phyloP scores from a whole-genome alignment of 2,113 vertebrate species.

The Rattus norvegicus region GRCr8 NC_086033.1:37339001-37339500 shows the following conservation, averaged over 20 bases:
- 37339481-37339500: not conserved
- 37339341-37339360: not conserved
- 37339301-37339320: not conserved
- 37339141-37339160: not conserved
- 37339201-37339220: not conserved
- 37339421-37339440: not conserved
- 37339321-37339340: not conserved
- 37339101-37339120: not conserved
- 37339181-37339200: not conserved
- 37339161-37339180: not conserved
- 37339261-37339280: not conserved
- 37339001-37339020: not conserved
- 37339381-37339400: not conserved
- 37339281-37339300: not conserved
- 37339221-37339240: not conserved
- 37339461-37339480: not conserved
- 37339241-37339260: too few relatives aligned
- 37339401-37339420: not conserved
- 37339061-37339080: not conserved
- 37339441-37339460: not conserved
- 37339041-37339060: not conserved
- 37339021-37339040: not conserved
- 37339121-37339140: not conserved
- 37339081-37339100: not conserved
- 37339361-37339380: not conserved